phyloP scores from a whole-genome alignment of 2,797 vertebrate species.

The Rhynchotus rufescens region DNA sequence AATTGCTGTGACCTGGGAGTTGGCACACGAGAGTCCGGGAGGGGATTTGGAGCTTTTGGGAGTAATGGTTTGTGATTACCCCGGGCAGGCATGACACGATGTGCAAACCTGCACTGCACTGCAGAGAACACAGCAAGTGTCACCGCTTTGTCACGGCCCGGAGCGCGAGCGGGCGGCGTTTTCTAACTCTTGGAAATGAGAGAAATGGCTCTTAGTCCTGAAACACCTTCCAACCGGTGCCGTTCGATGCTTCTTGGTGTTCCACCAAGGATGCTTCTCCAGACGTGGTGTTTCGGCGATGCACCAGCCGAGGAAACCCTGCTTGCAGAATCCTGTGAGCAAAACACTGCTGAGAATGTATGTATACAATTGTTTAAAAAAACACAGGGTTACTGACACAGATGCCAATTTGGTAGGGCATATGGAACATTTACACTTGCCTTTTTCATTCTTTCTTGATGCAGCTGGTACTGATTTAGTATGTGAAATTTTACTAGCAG shows the following conservation, averaged over 20 bases:
- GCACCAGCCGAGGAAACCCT: constrained; percentile 81
- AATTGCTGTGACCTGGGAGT: constrained; percentile 47
- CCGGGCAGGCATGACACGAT: constrained; percentile 61
- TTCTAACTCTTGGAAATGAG: not conserved
- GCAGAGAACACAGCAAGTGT: not conserved
- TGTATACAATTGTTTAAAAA: constrained; percentile 86
- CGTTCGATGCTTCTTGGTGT: not conserved
- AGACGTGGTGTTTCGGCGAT: constrained; percentile 75
- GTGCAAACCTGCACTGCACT: constrained; percentile 41
- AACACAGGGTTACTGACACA: constrained; percentile 87
- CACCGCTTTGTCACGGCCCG: constrained; percentile 20
- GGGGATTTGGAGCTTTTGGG: constrained; percentile 67
- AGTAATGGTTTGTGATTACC: constrained; percentile 70
- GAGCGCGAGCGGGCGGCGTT: not conserved
- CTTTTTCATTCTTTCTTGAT: constrained; percentile 86
- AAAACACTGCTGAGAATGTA: constrained; percentile 87
- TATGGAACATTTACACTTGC: constrained; percentile 88
- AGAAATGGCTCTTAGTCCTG: not conserved
- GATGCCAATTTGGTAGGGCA: constrained; percentile 87
- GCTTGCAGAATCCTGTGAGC: constrained; percentile 83
- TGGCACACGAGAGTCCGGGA: constrained; percentile 60
- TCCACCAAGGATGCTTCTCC: constrained; percentile 30
- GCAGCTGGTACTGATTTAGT: constrained; percentile 88
- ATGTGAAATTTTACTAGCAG: constrained; percentile 88
- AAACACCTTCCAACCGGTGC: not conserved